A percentile compares a stretch with the other conserved stretches of the same genome.
Conservation (phyloP, 2,888 invertebrate genomes). For the Thysanoteuthis rhombus region DNA sequence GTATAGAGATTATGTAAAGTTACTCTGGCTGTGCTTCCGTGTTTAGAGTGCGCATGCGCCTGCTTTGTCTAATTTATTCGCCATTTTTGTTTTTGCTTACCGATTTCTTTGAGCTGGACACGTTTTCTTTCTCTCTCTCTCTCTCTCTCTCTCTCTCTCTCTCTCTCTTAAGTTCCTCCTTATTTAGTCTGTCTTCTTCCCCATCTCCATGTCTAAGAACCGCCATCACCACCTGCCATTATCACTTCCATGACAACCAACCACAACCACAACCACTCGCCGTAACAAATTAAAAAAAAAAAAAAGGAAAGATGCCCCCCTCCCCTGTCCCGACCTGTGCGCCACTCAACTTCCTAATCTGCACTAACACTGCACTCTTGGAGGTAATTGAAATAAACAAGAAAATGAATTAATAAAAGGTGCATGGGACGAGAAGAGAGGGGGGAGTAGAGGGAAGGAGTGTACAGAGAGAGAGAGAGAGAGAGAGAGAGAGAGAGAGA, state of each 20-base stretch:
- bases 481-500: neutral
- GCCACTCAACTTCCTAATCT: neutral
- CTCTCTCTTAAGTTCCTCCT: neutral
- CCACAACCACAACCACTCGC: neutral
- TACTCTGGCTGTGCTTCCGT: neutral
- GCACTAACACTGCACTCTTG: neutral
- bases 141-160: no score
- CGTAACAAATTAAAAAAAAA: neutral
- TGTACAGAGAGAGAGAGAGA: no score
- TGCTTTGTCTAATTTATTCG: neutral
- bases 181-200: neutral
- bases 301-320: no score
- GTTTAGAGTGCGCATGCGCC: neutral
- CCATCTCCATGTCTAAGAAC: neutral
- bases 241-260: neutral
- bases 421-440: neutral
- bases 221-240: neutral
- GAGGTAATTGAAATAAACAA: neutral
- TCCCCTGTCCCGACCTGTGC: no score
- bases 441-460: neutral
- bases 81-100: neutral
- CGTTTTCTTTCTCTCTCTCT: no score
- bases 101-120: neutral
- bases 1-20: neutral
- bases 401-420: neutral